Conservation (phyloP, 2,113 vertebrate genomes). For the Solenodon paradoxus region DNA sequence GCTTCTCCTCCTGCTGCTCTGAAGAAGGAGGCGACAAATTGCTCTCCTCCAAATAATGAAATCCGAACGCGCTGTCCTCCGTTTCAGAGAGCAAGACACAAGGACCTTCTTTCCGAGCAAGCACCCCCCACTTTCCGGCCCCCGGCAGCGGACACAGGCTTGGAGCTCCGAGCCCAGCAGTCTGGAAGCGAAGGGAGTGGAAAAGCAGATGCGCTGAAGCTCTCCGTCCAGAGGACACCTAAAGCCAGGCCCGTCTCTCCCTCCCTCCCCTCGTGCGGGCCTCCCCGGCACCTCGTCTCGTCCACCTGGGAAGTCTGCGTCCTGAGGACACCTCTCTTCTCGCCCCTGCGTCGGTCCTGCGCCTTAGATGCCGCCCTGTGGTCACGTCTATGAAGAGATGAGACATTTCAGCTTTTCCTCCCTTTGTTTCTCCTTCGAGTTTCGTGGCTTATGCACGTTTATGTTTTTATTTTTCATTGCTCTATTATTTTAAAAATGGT, state of each 20-base stretch:
- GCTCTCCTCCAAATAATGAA: neutral
- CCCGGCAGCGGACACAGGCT: too few species aligned
- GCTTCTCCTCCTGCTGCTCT: neutral
- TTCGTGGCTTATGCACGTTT: neutral
- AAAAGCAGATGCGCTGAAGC: too few species aligned
- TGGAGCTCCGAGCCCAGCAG: neutral
- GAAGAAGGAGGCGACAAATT: neutral
- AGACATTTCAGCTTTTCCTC: neutral
- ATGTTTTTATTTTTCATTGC: neutral
- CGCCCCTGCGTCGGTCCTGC: too few species aligned
- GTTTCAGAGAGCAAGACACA: neutral
- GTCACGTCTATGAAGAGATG: neutral
- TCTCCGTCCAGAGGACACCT: too few species aligned
- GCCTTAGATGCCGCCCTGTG: neutral
- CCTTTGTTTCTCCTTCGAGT: neutral
- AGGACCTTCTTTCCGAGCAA: neutral
- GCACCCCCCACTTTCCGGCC: neutral
- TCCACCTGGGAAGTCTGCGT: too few species aligned
- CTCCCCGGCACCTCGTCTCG: too few species aligned
- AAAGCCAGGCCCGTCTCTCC: too few species aligned
- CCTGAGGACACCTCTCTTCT: too few species aligned
- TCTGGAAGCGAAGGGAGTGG: too few species aligned
- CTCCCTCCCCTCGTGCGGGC: too few species aligned
- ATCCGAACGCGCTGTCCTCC: constrained; percentile 16
- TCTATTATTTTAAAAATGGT: neutral